Evolutionary conservation across 2,113 vertebrate species (phyloP).

Genomic region (Nicator chloris): DNA sequence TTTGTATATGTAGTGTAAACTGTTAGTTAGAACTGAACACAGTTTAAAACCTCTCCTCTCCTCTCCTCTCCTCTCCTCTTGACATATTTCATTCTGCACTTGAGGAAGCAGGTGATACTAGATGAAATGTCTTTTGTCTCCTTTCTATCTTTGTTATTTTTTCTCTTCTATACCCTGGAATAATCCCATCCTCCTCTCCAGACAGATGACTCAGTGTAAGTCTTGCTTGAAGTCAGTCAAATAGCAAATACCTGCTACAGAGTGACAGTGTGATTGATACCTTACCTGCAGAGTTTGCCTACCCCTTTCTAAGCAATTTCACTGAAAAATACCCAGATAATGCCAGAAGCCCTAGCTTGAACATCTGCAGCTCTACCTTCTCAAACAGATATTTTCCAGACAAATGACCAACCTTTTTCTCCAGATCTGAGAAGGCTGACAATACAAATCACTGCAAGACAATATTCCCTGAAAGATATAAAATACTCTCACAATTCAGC

Average conservation of each 20-base stretch:
- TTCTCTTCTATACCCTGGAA: not conserved
- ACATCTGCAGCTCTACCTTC: not conserved
- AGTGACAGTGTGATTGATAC: not conserved
- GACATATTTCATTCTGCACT: not conserved
- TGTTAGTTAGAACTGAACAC: not conserved
- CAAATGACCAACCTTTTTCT: not conserved
- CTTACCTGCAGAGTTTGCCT: not conserved
- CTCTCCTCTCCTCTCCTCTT: not conserved
- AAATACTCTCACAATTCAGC: not conserved
- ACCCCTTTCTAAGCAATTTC: not conserved
- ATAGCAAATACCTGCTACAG: not conserved
- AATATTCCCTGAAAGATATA: not conserved
- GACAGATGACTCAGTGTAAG: not conserved
- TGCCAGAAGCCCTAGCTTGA: not conserved
- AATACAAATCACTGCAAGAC: not conserved
- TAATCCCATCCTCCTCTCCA: constrained; percentile 4
- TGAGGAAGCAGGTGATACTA: not conserved
- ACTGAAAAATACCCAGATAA: not conserved
- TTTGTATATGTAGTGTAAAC: not conserved
- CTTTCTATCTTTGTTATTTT: not conserved
- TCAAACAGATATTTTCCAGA: not conserved
- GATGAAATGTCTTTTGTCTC: not conserved
- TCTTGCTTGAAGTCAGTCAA: constrained; percentile 1
- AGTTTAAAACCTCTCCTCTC: not conserved
- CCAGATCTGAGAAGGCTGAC: not conserved